Evolutionary conservation across 2,888 invertebrate genomes (phyloP).

Genomic region (Heliconius hortense): DNA sequence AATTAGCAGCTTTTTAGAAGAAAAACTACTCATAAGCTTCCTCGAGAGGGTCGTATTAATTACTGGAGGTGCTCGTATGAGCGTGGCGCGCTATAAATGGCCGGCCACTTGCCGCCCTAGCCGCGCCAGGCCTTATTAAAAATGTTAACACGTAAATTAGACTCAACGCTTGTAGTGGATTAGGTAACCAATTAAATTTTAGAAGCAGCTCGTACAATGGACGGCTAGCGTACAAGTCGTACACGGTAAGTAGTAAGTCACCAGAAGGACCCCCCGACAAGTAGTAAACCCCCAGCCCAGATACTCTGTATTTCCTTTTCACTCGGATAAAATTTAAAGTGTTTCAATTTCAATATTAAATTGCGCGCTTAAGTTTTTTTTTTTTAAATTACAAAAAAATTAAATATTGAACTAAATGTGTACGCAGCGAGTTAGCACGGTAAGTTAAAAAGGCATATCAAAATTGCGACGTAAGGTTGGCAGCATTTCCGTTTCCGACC

Average conservation of each 20-base stretch:
- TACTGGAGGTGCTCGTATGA: conserved; percentile 75
- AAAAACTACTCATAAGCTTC: conserved; percentile 81
- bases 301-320: conserved; percentile 53
- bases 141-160: conserved; percentile 81
- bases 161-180: conserved; percentile 69
- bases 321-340: conserved; percentile 59
- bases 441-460: conserved; percentile 76
- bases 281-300: conserved; percentile 49
- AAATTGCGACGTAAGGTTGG: conserved; percentile 79
- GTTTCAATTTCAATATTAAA: conserved; percentile 55
- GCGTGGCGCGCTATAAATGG: conserved; percentile 72
- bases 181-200: conserved; percentile 80
- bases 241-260: conserved; percentile 48
- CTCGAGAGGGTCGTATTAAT: conserved; percentile 79
- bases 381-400: conserved; percentile 62
- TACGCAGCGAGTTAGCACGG: conserved; percentile 63
- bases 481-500: conserved; percentile 69
- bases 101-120: conserved; percentile 79
- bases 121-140: conserved; percentile 78
- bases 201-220: conserved; percentile 67
- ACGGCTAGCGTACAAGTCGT: conserved; percentile 57
- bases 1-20: conserved; percentile 78
- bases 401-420: conserved; percentile 67
- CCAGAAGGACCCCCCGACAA: conserved; percentile 35
- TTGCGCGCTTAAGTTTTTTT: conserved; percentile 51